Evolutionary conservation across 2,888 invertebrate species (phyloP), one percentile per base, ranked within the genome.

Genomic region (Habrosyne pyritoides): DNA sequence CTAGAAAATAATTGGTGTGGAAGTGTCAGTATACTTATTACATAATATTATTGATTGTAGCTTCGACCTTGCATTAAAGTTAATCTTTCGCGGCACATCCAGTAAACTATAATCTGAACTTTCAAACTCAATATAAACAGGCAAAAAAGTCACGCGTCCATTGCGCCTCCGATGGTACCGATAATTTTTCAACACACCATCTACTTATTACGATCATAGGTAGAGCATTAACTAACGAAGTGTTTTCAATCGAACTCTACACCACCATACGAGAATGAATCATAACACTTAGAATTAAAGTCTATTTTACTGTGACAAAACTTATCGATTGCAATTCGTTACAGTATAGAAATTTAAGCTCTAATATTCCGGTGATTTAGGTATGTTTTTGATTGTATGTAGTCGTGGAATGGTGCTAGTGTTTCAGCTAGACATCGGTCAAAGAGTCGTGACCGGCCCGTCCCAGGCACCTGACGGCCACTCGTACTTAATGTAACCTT

Each of bases 171-270:
- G 91, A 91, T 91, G 83, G 87, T 80, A 82, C 88, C 88, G 91
- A 91, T 91, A 91, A 91, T 92, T 92, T 91, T 91, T 92, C 91
- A 91, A 91, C 92, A 90, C 90, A 89, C 89, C 90, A 85, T 91
- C 91, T 89, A 90, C 92, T 91, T 91, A 92, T 91, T 91, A 90
- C 89, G 86, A 90, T 90, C 91, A 87, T 89, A 91, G 89, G 83
- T 87, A 86, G 83, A 86, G 83, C 87, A 90, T 89, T 89, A 91
- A 89, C 89, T 83, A 87, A 87, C 86, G 84, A 80, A 74, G 62
- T 77, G 84, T 81, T 84, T 81, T 83, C 79, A 76, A 77, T 75
- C 72, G 71, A 71, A 69, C 62, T 47, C n/a, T 48, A 36, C 2
- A 3, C n/a, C 0, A 2, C 8, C 59, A 58, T 42, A 0, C 52